These are phyloP conservation scores for Pheosia gnoma DNA, from an alignment of 2,888 invertebrate genomes.

Conservation along the genomic window DNA sequence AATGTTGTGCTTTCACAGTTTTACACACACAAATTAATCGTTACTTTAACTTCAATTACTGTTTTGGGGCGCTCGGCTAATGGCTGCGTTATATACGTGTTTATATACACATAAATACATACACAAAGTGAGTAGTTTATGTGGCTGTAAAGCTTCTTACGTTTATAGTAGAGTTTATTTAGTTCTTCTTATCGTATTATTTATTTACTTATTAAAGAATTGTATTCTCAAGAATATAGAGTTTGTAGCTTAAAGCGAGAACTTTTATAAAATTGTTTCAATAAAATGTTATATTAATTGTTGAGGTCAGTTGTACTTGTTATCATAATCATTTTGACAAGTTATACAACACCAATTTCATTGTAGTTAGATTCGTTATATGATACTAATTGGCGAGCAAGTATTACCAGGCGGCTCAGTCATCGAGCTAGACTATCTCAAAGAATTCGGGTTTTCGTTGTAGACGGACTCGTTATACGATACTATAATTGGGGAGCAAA, in stretches of 20 bases:
- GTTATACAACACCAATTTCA: too few relatives aligned
- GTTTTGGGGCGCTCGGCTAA: conserved; percentile 46
- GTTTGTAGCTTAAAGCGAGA: background rate
- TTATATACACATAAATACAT: conserved; percentile 10
- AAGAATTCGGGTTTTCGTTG: too few relatives aligned
- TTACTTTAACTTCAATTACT: conserved; percentile 65
- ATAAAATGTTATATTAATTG: background rate
- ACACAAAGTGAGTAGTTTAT: too few relatives aligned
- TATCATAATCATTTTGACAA: too few relatives aligned
- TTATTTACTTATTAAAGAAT: background rate
- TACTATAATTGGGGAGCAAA: too few relatives aligned
- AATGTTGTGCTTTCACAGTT: conserved; percentile 76
- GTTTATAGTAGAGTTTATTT: too few relatives aligned
- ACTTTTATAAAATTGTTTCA: background rate
- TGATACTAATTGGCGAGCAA: too few relatives aligned
- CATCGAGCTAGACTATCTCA: too few relatives aligned
- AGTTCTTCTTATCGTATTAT: background rate
- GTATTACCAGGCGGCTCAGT: too few relatives aligned
- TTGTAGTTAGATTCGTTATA: too few relatives aligned
- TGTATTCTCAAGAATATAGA: background rate
- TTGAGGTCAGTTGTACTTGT: background rate
- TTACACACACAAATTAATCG: conserved; percentile 78
- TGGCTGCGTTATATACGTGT: conserved; percentile 29
- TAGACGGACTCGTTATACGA: too few relatives aligned
- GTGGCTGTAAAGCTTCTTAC: too few relatives aligned